Base-by-base conservation (phyloP, 30 jellyfish, hydroid and myxozoan species). In the Aurelia coerulea region DNA sequence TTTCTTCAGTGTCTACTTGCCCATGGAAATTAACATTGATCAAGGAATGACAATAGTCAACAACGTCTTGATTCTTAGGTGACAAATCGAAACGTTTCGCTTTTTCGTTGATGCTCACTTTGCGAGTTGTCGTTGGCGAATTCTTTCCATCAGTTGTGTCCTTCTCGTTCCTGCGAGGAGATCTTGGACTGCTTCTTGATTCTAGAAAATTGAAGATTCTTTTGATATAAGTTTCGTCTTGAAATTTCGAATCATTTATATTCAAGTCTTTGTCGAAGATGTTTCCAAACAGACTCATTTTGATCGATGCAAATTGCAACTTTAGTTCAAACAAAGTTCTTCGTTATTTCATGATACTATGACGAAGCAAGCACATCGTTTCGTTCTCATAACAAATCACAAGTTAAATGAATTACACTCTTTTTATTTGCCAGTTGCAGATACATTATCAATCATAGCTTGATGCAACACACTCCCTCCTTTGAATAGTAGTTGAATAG, bases 1-100 rank as follows among this genome's bases (percentile, higher is more conserved):
- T 6, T 2, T 60, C 84, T 35, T 86, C 89, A 16, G 64, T 34
- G 1, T 12, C 71, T 2, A 53, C 78, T 73, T 91, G 93, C 34
- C 98, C 98, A 60, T 74, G 73, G 65, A 91, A 85, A 54, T 77
- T 11, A 2, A 86, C 74, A 58, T 86, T 86, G 51, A 91, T 81
- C 52, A 91, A 68, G 10, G 90, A 77, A 19, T 75, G 85, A 88
- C 98, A 91, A 63, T 91, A 91, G 1, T 69, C 87, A 17, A 81
- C 96, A 16, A 91, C 80, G 69, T 79, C 76, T 58, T 53, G 64
- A 59, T 91, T 85, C 73, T 84, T 80, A 39, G 98, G 98, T 1
- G 95, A 63, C 70, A 91, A 41, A 63, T 91, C 97, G 42, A 91
- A 79, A 15, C 88, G 63, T 35, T 69, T 83, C 18, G 60, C 77